phyloP scores from a whole-genome alignment of 2,113 vertebrate species.

The Poeciliopsis prolifica region DNA sequence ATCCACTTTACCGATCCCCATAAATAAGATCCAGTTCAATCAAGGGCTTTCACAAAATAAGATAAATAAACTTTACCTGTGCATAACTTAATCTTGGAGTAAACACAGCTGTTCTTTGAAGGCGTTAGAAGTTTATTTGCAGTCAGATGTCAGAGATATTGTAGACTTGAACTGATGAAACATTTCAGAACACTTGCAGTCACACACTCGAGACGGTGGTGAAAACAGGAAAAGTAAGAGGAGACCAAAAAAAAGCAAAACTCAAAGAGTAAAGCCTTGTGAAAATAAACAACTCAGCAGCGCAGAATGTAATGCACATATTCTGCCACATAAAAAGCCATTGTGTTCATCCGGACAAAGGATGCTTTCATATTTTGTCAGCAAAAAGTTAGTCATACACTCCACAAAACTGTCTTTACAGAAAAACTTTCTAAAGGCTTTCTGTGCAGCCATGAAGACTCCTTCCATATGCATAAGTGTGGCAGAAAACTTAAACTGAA shows the following conservation, averaged over 20 bases:
- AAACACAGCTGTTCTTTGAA: not conserved
- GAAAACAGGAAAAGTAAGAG: not conserved
- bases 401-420: not conserved
- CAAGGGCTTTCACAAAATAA: too few relatives aligned
- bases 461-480: not conserved
- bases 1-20: too few relatives aligned
- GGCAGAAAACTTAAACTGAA: not conserved
- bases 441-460: not conserved
- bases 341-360: not conserved
- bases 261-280: not conserved
- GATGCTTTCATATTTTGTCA: not conserved
- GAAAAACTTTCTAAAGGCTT: not conserved
- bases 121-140: not conserved
- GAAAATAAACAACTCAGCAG: not conserved
- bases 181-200: not conserved
- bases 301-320: not conserved
- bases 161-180: not conserved
- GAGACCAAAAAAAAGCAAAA: not conserved
- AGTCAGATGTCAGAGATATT: not conserved
- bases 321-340: not conserved
- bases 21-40: too few relatives aligned
- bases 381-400: not conserved
- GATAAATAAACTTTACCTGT: too few relatives aligned
- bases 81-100: not conserved
- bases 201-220: not conserved